Conservation (phyloP, 2,113 vertebrate genomes). For the Siniperca chuatsi region DNA sequence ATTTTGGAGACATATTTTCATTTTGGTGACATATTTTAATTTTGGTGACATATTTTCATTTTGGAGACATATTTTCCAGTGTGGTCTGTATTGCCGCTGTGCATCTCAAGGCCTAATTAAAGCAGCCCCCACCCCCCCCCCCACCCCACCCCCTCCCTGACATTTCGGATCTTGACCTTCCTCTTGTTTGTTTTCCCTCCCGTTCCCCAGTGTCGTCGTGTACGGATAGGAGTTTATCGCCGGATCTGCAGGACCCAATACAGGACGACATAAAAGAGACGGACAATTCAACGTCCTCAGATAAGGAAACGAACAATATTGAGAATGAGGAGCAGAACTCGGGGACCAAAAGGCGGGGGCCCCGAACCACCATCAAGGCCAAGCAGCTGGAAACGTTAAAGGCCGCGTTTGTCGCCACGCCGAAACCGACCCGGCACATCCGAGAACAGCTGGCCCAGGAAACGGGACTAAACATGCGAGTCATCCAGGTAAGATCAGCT, state of each 20-base stretch:
- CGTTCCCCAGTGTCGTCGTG: conserved; percentile 92
- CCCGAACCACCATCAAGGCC: conserved; percentile 98
- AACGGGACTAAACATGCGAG: conserved; percentile 97
- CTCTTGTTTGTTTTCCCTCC: conserved; percentile 37
- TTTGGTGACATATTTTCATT: background rate
- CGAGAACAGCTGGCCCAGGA: conserved; percentile 98
- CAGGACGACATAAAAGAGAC: conserved; percentile 97
- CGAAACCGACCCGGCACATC: conserved; percentile 97
- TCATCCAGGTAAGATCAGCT: conserved; percentile 91
- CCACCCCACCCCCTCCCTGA: background rate
- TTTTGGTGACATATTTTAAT: background rate
- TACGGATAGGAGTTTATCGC: conserved; percentile 98
- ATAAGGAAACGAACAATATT: conserved; percentile 97
- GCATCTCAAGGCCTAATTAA: conserved; percentile 50
- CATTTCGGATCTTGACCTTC: conserved; percentile 66
- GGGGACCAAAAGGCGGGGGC: conserved; percentile 92
- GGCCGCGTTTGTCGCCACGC: conserved; percentile 96
- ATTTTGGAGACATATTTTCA: background rate
- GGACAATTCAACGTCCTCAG: conserved; percentile 96
- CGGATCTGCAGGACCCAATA: conserved; percentile 93
- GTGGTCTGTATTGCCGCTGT: background rate
- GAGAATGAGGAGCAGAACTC: conserved; percentile 98
- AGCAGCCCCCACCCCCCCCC: background rate
- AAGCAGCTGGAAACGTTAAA: conserved; percentile 99
- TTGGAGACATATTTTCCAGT: background rate